Evolutionary conservation across 2,113 vertebrate genomes (phyloP).

Genomic region (Brachionichthys hirsutus): DNA sequence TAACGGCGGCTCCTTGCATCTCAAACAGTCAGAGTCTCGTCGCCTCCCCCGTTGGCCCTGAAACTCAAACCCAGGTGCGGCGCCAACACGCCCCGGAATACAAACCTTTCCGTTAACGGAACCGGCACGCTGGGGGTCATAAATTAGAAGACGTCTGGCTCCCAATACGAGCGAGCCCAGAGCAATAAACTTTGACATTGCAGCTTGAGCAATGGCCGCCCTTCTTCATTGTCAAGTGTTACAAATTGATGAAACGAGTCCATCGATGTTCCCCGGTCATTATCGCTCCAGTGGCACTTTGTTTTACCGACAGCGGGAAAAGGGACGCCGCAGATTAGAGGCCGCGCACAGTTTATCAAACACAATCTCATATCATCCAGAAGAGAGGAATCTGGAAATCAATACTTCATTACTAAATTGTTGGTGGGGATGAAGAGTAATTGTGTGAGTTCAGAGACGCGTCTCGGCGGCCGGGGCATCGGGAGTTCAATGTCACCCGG

Average conservation of each 20-base stretch:
- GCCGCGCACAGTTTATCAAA: slow-evolving; percentile 95
- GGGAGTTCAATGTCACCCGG: slow-evolving; percentile 88
- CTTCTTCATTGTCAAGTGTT: slow-evolving; percentile 92
- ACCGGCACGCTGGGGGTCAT: slow-evolving; percentile 93
- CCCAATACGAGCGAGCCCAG: slow-evolving; percentile 84
- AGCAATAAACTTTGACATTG: slow-evolving; percentile 91
- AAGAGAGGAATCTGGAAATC: slow-evolving; percentile 98
- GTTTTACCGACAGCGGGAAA: slow-evolving; percentile 90
- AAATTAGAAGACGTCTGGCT: slow-evolving; percentile 93
- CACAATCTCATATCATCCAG: slow-evolving; percentile 98
- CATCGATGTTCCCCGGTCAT: slow-evolving; percentile 92
- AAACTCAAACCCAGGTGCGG: slow-evolving; percentile 90
- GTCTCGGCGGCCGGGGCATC: slow-evolving; percentile 85
- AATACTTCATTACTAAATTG: slow-evolving; percentile 99
- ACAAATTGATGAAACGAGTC: slow-evolving; percentile 95
- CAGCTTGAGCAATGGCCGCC: slow-evolving; percentile 85
- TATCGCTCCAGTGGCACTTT: slow-evolving; percentile 95
- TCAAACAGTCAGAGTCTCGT: slow-evolving; percentile 45
- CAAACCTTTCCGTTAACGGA: slow-evolving; percentile 99
- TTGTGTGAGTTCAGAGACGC: slow-evolving; percentile 86
- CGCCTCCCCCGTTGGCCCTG: slow-evolving; percentile 77
- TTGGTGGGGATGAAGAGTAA: slow-evolving; percentile 97
- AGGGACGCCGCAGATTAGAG: slow-evolving; percentile 89
- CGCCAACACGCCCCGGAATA: slow-evolving; percentile 93
- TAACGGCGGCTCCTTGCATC: slow-evolving; percentile 79